Conservation (phyloP, 2,888 invertebrate genomes). For the Thymelicus sylvestris region DNA sequence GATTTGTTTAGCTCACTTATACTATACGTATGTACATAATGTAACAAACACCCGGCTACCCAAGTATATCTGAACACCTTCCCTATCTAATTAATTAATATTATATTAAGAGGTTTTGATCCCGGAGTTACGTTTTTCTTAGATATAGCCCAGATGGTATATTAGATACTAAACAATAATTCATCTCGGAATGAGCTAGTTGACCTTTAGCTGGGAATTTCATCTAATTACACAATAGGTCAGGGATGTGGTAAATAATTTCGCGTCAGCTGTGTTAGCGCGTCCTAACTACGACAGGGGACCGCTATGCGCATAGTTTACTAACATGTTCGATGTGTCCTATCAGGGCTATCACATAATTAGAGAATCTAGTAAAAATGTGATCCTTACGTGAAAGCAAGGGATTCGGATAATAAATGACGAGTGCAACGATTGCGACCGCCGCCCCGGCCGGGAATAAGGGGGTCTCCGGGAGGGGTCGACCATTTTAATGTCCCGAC, state of each 20-base stretch:
- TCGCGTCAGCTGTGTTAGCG: conserved; percentile 62
- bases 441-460: conserved; percentile 67
- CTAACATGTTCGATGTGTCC: background rate
- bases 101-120: background rate
- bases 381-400: conserved; percentile 58
- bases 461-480: conserved; percentile 78
- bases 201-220: conserved; percentile 55
- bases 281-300: conserved; percentile 7
- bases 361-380: conserved; percentile 24
- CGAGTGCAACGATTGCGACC: conserved; percentile 84
- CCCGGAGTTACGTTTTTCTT: conserved; percentile 28
- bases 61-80: conserved; percentile 1
- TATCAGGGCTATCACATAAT: conserved; percentile 28
- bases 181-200: conserved; percentile 52
- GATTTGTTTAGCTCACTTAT: conserved; percentile 50
- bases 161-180: conserved; percentile 44
- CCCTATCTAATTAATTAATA: conserved; percentile 6
- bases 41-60: background rate
- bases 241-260: conserved; percentile 60
- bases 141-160: conserved; percentile 33
- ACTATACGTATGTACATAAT: background rate
- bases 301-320: background rate
- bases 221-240: conserved; percentile 59
- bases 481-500: conserved; percentile 84
- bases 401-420: conserved; percentile 82